Evolutionary conservation across 53 echinoderm and acorn worm species (phyloP).

Genomic region (Actinopyga echinites): DNA sequence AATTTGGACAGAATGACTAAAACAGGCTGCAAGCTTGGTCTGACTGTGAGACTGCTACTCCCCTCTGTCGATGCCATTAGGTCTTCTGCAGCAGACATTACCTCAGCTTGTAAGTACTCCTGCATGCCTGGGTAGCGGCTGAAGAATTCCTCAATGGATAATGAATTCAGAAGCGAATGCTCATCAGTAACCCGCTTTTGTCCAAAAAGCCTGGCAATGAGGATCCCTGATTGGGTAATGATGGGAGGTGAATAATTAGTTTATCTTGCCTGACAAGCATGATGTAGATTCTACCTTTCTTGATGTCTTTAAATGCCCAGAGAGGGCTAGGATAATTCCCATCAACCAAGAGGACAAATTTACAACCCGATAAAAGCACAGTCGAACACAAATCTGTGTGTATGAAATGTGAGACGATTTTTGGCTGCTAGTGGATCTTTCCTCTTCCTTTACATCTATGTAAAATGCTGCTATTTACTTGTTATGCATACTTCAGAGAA

Average conservation of each 20-base stretch:
- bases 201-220: slow-evolving; percentile 86
- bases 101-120: slow-evolving; percentile 69
- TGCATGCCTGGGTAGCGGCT: slow-evolving; percentile 68
- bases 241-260: neutral
- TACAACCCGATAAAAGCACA: no score
- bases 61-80: neutral
- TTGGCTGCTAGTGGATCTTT: no score
- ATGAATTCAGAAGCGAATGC: slow-evolving; percentile 84
- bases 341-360: no score
- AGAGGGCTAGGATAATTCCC: no score
- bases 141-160: slow-evolving; percentile 83
- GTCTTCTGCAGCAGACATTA: slow-evolving; percentile 51
- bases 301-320: neutral
- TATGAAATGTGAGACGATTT: no score
- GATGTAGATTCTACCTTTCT: neutral
- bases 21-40: slow-evolving; percentile 89
- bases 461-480: no score
- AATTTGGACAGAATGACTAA: slow-evolving; percentile 84
- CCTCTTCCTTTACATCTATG: no score
- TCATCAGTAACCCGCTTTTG: slow-evolving; percentile 94
- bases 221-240: slow-evolving; percentile 52
- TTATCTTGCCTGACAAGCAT: neutral
- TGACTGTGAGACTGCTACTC: slow-evolving; percentile 43
- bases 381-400: no score
- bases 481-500: no score